Evolutionary conservation across 2,888 invertebrate species (phyloP).

Genomic region (Hirtodrosophila confusa): DNA sequence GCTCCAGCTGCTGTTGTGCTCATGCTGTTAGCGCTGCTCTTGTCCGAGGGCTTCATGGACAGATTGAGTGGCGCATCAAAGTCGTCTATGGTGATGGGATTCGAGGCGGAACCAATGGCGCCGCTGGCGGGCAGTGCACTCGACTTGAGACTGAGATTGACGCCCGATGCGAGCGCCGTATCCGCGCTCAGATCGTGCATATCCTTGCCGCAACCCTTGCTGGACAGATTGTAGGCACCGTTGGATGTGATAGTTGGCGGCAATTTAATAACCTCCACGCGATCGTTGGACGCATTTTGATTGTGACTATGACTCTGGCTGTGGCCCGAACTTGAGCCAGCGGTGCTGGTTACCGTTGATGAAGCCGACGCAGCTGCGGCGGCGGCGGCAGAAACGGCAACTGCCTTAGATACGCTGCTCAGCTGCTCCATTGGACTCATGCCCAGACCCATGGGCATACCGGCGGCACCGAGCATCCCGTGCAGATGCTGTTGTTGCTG

Average conservation of each 20-base stretch:
- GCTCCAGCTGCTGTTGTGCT: slow-evolving; percentile 20
- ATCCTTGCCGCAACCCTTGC: slow-evolving; percentile 80
- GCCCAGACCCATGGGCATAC: slow-evolving; percentile 58
- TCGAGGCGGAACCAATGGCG: slow-evolving; percentile 79
- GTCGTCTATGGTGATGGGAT: slow-evolving; percentile 85
- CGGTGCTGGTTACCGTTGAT: slow-evolving; percentile 44
- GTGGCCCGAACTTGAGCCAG: slow-evolving; percentile 25
- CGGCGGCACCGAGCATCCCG: slow-evolving; percentile 67
- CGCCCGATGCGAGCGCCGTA: slow-evolving; percentile 72
- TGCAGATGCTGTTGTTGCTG: slow-evolving; percentile 79
- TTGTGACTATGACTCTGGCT: slow-evolving; percentile 40
- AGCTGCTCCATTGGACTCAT: slow-evolving; percentile 60
- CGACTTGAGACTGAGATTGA: slow-evolving; percentile 83
- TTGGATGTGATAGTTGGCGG: slow-evolving; percentile 88
- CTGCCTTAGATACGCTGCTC: slow-evolving; percentile 55
- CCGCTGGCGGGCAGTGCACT: slow-evolving; percentile 50
- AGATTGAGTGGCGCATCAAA: slow-evolving; percentile 92
- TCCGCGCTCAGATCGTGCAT: slow-evolving; percentile 81
- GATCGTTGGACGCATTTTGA: slow-evolving; percentile 85
- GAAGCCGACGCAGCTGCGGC: slow-evolving; percentile 12
- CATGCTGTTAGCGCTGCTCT: slow-evolving; percentile 50
- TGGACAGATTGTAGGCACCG: slow-evolving; percentile 84
- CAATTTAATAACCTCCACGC: slow-evolving; percentile 92
- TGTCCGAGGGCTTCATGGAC: slow-evolving; percentile 89
- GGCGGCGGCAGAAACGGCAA: slow-evolving; percentile 16